A percentile compares a stretch with the other conserved stretches of the same genome.
phyloP scores from a whole-genome alignment of 1,140 invertebrate species.

The Geopemphigus sp. region DNA sequence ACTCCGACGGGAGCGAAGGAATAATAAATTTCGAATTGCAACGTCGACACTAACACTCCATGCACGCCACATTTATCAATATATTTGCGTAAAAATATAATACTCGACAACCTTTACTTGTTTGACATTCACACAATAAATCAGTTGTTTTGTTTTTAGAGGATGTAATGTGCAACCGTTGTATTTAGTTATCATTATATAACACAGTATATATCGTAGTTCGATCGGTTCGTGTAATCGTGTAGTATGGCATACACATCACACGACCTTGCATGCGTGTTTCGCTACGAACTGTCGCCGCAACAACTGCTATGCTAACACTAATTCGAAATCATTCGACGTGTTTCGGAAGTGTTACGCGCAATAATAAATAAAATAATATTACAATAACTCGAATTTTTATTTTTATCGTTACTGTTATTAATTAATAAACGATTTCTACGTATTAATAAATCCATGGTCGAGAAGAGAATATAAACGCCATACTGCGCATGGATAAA shows the following conservation, averaged over 20 bases:
- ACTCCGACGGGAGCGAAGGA: too few species aligned
- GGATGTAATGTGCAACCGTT: too few species aligned
- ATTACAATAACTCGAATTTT: background rate
- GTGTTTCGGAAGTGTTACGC: background rate
- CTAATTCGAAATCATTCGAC: background rate
- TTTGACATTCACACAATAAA: background rate
- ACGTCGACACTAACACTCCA: too few species aligned
- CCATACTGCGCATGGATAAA: background rate
- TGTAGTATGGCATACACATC: background rate
- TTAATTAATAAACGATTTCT: background rate
- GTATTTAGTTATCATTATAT: too few species aligned
- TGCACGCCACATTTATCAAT: too few species aligned
- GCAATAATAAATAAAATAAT: background rate
- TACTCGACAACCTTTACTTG: background rate
- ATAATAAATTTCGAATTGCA: too few species aligned
- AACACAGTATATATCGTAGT: too few species aligned
- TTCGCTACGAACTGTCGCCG: background rate
- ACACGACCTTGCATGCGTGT: conserved; percentile 10
- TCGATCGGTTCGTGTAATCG: background rate
- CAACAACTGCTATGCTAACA: background rate
- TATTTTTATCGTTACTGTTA: background rate
- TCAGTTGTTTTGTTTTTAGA: too few species aligned
- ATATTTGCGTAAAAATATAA: too few species aligned
- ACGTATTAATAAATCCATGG: background rate
- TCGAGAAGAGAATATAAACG: background rate